Evolutionary conservation across 1,140 invertebrate species (phyloP), one percentile per base, ranked within the genome.

Genomic region (Tetragnatha versicolor): DNA sequence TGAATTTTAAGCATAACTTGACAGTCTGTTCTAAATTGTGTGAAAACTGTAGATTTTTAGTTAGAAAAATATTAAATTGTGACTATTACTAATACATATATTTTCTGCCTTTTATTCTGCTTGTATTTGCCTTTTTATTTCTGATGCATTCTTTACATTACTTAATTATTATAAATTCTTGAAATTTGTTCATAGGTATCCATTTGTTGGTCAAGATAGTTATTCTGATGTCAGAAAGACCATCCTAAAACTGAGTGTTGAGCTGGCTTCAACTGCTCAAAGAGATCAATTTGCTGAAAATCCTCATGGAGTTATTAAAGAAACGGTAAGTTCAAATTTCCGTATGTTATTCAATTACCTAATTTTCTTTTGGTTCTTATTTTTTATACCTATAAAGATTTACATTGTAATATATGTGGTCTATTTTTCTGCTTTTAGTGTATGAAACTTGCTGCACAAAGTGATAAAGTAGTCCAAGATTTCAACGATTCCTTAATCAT

Each of bases 401-500:
- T n/a, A n/a, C n/a, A n/a, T n/a, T n/a, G n/a, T n/a, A n/a, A n/a
- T 68, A 17, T 70, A 49, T 78, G 27, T 39, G 4, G 14, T 53
- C n/a, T 37, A 39, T 61, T 80, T 42, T 58, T 76, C 12, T 29
- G 31, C 60, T 51, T 80, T 22, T 45, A 89, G 78, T 94, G 93
- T 77, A 87, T 89, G 66, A 89, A 90, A 82, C 86, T 96, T 39
- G 90, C 91, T 9, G 89, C 90, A 70, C 85, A 94, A 39, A 93
- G 94, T 72, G 94, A 97, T 88, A 91, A 91, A 82, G 92, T 98
- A 79, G 93, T 97, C 80, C 92, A 94, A 84, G 93, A 95, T 82
- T 91, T 92, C 72, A 89, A 89, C 79, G 95, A 97, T 88, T 93
- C 95, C 4, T 90, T 96, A 87, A 90, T 96, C 78, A 88, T 97